Evolutionary conservation across 2,113 vertebrate species (phyloP), one percentile per base, ranked within the genome.

Genomic region (Myotis lucifugus): DNA sequence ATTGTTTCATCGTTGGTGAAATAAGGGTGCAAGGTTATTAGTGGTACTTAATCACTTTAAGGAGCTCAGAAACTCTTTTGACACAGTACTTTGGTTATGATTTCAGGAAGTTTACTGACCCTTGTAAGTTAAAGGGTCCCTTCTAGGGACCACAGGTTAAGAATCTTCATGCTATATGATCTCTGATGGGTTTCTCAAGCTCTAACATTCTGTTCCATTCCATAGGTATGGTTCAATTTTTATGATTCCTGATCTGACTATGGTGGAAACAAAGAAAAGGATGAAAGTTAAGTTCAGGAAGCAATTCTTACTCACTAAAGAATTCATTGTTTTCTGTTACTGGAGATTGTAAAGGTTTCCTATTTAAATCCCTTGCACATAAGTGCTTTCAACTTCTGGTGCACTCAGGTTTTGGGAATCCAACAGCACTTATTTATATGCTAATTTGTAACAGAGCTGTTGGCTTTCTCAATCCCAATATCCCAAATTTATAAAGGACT

Each of bases 341-440:
- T 78, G 76, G 87, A 66, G 67, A 32, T 21, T n/a, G 5, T 34
- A 96, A n/a, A 37, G 73, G 34, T 61, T 91, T 95, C 46, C 34
- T 94, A 85, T 83, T 96, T 94, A 84, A 95, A 88, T 93, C 74
- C 74, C 64, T 69, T 59, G 14, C 29, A 95, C 34, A 67, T 56
- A 95, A 32, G 40, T 32, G 56, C 46, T 3, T 95, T 83, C 56
- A 88, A 90, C 93, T 84, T 37, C 40, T 91, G 81, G 92, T 88
- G 9, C 74, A 70, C n/a, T 93, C 34, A 5, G 69, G 40, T 67
- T 94, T 61, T 85, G 67, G 82, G 8, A n/a, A 74, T 67, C 37
- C 77, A 93, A 64, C 3, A 84, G 42, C 54, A 95, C 91, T 94
- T 96, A 97, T 96, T 97, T 96, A 95, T 96, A 96, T 95, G 96